Percentiles rank a stretch among this genome's conserved stretches.
Conservation (phyloP, 1,140 invertebrate species). For the Trichoplusia ni region DNA sequence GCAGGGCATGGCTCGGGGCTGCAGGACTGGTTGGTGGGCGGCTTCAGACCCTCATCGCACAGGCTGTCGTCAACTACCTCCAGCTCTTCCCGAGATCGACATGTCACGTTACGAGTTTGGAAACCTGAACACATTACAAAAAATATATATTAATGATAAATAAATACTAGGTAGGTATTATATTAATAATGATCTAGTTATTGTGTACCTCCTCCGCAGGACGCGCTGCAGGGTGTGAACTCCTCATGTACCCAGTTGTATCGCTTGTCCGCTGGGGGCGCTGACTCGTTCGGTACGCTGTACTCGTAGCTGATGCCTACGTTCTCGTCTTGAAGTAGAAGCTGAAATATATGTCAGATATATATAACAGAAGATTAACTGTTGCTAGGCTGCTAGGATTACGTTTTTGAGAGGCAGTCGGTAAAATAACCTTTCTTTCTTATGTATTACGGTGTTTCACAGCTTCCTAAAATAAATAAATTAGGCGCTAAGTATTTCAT, state of each 20-base stretch:
- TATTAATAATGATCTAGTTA: too few relatives aligned
- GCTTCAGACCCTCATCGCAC: constrained; percentile 89
- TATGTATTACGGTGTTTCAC: too few relatives aligned
- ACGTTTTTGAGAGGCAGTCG: too few relatives aligned
- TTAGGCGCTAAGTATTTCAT: too few relatives aligned
- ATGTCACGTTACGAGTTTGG: constrained; percentile 88
- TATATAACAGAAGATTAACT: too few relatives aligned
- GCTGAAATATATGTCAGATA: too few relatives aligned
- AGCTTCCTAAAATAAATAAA: too few relatives aligned
- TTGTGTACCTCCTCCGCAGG: constrained; percentile 92
- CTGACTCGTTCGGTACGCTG: constrained; percentile 89
- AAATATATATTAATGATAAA: not conserved
- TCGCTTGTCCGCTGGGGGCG: constrained; percentile 85
- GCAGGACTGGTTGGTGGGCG: constrained; percentile 87
- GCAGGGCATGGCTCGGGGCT: constrained; percentile 90
- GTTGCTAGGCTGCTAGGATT: too few relatives aligned
- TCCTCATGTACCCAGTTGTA: constrained; percentile 92
- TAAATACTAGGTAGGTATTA: too few relatives aligned
- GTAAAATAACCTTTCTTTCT: too few relatives aligned
- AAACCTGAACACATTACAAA: constrained; percentile 80
- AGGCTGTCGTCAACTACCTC: constrained; percentile 87
- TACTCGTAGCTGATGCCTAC: constrained; percentile 95
- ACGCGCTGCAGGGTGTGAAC: constrained; percentile 90
- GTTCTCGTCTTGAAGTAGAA: constrained; percentile 93
- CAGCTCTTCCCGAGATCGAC: constrained; percentile 86